Evolutionary conservation across 2,888 invertebrate species (phyloP).

Genomic region (Dynastes hyllus): DNA sequence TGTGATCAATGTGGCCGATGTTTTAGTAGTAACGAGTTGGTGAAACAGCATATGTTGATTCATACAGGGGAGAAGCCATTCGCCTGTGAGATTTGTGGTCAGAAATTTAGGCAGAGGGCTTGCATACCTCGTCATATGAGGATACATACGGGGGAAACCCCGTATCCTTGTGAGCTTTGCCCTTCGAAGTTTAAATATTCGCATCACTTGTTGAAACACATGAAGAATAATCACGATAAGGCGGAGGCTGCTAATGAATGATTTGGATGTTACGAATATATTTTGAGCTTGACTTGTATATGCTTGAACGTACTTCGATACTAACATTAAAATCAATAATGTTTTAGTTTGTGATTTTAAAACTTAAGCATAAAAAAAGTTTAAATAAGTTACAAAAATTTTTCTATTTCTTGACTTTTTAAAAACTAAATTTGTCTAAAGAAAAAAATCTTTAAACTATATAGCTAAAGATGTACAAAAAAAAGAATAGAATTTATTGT

Average conservation of each 20-base stretch:
- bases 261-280: too few relatives aligned
- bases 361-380: too few relatives aligned
- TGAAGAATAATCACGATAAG: slow-evolving; percentile 21
- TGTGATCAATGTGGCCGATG: slow-evolving; percentile 6
- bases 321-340: too few relatives aligned
- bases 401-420: too few relatives aligned
- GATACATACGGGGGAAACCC: slow-evolving; percentile 33
- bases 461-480: too few relatives aligned
- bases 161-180: slow-evolving; percentile 31
- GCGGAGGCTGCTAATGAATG: neutral
- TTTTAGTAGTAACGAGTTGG: neutral
- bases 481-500: too few relatives aligned
- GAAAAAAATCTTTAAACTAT: too few relatives aligned
- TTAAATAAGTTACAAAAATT: too few relatives aligned
- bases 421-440: too few relatives aligned
- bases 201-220: slow-evolving; percentile 31
- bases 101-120: slow-evolving; percentile 7
- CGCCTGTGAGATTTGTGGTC: slow-evolving; percentile 14
- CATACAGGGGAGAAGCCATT: slow-evolving; percentile 33
- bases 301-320: too few relatives aligned
- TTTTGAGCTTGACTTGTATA: too few relatives aligned
- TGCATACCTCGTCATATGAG: slow-evolving; percentile 22
- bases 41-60: slow-evolving; percentile 10
- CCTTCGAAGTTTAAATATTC: slow-evolving; percentile 15
- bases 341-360: too few relatives aligned